Conservation (phyloP, 2,113 vertebrate species). For the Anoura caudifer region DNA sequence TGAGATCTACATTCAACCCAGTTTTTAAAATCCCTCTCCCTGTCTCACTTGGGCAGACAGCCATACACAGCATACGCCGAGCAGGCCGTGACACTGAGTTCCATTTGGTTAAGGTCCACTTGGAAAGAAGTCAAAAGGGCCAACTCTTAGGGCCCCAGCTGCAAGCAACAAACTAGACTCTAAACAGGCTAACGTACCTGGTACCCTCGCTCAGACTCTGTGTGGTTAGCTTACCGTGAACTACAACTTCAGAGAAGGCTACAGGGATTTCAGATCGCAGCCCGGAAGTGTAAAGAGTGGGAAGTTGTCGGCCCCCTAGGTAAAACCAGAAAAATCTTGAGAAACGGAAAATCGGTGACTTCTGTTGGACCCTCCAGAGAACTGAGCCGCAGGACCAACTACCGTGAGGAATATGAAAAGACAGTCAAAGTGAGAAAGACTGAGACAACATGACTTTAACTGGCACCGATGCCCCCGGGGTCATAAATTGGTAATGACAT, state of each 20-base stretch:
- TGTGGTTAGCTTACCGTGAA: neutral
- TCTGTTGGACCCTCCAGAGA: neutral
- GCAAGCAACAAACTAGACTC: neutral
- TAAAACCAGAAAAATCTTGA: neutral
- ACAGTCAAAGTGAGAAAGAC: neutral
- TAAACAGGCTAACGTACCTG: neutral
- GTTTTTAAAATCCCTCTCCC: neutral
- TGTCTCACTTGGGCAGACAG: neutral
- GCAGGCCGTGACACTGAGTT: neutral
- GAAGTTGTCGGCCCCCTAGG: neutral
- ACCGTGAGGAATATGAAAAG: neutral
- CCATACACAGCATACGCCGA: fast-evolving
- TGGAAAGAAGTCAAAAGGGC: neutral
- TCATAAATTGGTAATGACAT: neutral
- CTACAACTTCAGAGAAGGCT: neutral
- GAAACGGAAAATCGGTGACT: neutral
- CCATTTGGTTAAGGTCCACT: neutral
- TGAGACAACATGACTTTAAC: neutral
- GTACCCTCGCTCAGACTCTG: neutral
- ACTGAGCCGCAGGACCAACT: neutral
- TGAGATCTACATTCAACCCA: neutral
- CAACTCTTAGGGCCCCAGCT: neutral
- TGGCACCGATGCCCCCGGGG: neutral
- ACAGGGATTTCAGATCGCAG: neutral
- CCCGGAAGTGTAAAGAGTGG: neutral